Conservation (phyloP, 2,888 invertebrate species). For the Taphrorychus bicolor region DNA sequence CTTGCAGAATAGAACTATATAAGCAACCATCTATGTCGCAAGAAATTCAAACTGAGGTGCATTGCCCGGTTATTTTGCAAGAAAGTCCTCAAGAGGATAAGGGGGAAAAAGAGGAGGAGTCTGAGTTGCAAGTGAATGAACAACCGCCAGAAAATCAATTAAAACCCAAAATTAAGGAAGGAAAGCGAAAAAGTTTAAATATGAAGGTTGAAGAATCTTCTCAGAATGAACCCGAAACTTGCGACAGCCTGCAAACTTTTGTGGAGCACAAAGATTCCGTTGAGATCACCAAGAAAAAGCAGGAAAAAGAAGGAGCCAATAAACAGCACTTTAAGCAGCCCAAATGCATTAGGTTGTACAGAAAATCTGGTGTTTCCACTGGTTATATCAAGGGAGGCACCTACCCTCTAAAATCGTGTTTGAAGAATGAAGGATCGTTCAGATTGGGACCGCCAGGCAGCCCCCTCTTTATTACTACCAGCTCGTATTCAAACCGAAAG, state of each 20-base stretch:
- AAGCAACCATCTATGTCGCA: conserved; percentile 29
- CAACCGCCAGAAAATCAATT: neutral
- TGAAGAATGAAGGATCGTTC: conserved; percentile 46
- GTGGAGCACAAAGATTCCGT: conserved; percentile 54
- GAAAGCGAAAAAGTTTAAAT: conserved; percentile 14
- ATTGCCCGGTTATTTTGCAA: conserved; percentile 26
- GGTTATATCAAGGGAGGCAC: conserved; percentile 49
- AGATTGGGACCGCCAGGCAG: conserved; percentile 48
- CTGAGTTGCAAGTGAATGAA: neutral
- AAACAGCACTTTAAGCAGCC: conserved; percentile 50
- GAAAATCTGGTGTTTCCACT: conserved; percentile 41
- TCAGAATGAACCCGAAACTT: conserved; percentile 13
- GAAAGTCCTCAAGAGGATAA: conserved; percentile 5
- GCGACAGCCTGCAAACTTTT: conserved; percentile 9
- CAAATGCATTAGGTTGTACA: conserved; percentile 50
- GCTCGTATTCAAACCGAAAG: conserved; percentile 39
- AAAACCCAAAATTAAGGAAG: neutral
- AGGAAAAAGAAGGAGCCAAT: conserved; percentile 46
- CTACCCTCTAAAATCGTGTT: conserved; percentile 49
- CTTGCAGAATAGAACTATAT: conserved; percentile 2
- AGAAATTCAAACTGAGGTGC: conserved; percentile 45
- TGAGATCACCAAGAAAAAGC: conserved; percentile 50
- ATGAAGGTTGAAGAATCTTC: too few species aligned
- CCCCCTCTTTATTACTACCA: conserved; percentile 46
- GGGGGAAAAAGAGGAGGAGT: neutral